A percentile compares a stretch with the other conserved stretches of the same genome.
Conservation (phyloP, 1,140 invertebrate genomes). For the Aphis craccivora region DNA sequence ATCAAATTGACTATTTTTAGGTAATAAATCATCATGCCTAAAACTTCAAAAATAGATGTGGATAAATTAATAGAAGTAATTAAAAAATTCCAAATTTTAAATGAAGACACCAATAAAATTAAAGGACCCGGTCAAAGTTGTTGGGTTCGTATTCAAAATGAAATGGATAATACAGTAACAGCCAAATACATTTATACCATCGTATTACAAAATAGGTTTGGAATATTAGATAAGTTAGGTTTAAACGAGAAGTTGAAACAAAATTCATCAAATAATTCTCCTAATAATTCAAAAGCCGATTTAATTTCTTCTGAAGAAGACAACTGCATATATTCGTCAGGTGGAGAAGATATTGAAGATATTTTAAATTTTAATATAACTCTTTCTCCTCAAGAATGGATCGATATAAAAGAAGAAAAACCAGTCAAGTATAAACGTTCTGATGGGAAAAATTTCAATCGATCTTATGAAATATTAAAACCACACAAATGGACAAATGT, state of each 20-base stretch:
- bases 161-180: background rate
- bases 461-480: constrained; percentile 6
- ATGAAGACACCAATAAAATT: background rate
- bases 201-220: background rate
- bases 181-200: background rate
- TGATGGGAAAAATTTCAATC: background rate
- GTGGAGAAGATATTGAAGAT: background rate
- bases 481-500: background rate
- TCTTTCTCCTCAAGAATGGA: constrained; percentile 17
- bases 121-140: background rate
- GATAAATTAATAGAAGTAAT: background rate
- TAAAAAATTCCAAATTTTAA: background rate
- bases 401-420: background rate
- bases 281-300: too few relatives aligned
- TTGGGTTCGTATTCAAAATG: background rate
- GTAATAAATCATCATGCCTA: background rate
- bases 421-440: background rate
- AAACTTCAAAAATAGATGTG: background rate
- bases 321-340: too few relatives aligned
- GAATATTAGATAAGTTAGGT: background rate
- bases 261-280: too few relatives aligned
- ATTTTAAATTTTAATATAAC: background rate
- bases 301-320: too few relatives aligned
- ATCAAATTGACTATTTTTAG: too few relatives aligned
- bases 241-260: background rate